Base-by-base conservation (phyloP, 53 echinoderm and acorn worm genomes). In the Crossaster papposus region DNA sequence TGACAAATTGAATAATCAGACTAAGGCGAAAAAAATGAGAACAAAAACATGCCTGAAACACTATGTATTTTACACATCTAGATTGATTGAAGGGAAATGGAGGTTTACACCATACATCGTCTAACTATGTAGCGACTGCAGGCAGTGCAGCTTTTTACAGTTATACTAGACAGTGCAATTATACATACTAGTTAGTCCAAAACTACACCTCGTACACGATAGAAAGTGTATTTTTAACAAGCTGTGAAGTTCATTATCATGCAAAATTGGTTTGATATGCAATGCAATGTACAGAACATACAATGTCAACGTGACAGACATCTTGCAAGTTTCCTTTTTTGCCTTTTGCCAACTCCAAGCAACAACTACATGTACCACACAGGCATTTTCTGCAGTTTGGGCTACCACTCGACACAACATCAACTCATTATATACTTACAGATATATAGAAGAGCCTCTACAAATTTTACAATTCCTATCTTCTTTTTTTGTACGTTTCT, bases 361-460 rank as follows among this genome's bases (percentile, higher is more conserved):
- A 44, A 44, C 5, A 9, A 44, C 9, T 9, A n/a, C n/a, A n/a
- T n/a, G n/a, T n/a, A 44, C 9, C 44, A 26, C 58, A 32, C 34
- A 30, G 3, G 30, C 26, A 58, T 17, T n/a, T 58, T 54, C 34
- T 81, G 81, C 81, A 81, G 81, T 84, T 84, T 51, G 72, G 84
- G 84, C 84, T 84, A 84, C 84, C 84, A 84, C 84, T 52, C 7
- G 72, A 53, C 84, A 32, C 52, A 44, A 68, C 65, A 70, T 37
- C 8, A 51, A 84, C 72, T 52, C 70, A 37, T 62, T 83, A 26
- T 84, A 72, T 84, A 84, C 72, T 84, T 84, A 84, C 84, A 84
- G 84, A 84, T 84, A 84, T 84, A 84, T 84, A 84, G 84, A 84
- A 65, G 84, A 72, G 84, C 84, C 72, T 84, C 84, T 84, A 84